phyloP scores from a whole-genome alignment of 1,140 invertebrate species.

The Atta texana region DNA sequence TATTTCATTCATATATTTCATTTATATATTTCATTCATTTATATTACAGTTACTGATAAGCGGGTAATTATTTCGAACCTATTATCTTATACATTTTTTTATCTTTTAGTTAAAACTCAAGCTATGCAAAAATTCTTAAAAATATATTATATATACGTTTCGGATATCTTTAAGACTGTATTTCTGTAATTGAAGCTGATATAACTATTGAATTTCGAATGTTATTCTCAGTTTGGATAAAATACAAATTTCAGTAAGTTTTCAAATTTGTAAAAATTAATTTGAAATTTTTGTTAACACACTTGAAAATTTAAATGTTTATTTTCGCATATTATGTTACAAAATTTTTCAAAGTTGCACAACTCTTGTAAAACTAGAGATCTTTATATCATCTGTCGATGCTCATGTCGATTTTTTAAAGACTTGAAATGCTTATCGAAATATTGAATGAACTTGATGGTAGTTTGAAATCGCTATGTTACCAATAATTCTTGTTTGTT shows the following conservation, averaged over 20 bases:
- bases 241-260: background rate
- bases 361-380: background rate
- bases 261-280: background rate
- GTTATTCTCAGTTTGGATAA: background rate
- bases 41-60: background rate
- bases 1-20: too few relatives aligned
- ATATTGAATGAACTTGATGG: background rate
- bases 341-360: background rate
- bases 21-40: background rate
- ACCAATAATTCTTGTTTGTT: background rate
- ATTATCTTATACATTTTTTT: background rate
- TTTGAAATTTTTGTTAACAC: background rate
- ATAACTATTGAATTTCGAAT: background rate
- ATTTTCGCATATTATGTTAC: background rate
- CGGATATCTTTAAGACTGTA: background rate
- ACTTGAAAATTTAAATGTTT: background rate
- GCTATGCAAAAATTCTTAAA: background rate
- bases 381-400: conserved; percentile 14
- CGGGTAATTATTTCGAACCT: background rate
- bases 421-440: too few relatives aligned
- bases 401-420: background rate
- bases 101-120: background rate
- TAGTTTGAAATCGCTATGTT: background rate
- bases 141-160: background rate
- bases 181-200: background rate